Evolutionary conservation across 2,888 invertebrate species (phyloP), one percentile per base, ranked within the genome.

Genomic region (Melikaiella ostensackeni): DNA sequence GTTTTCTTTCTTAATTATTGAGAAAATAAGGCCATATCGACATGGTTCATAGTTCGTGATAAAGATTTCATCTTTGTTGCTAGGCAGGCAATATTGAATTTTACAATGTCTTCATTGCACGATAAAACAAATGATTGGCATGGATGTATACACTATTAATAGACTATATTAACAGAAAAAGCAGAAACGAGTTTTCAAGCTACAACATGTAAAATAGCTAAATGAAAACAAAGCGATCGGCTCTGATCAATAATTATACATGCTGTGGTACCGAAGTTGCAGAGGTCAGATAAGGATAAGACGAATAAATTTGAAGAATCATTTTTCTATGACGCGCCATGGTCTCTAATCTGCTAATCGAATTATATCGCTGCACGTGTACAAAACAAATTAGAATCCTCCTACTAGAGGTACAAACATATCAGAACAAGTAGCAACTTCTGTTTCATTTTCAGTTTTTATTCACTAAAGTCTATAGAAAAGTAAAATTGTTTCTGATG

Each of bases 341-440:
- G 19, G 42, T 46, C 42, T 46, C 62, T 75, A 61, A 75, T 75
- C 38, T 62, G 16, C 33, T 75, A 75, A 75, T 61, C 62, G 21
- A 75, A 75, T 75, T 75, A 35, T 75, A 33, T 59, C 38, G 19
- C 30, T n/a, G 62, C 42, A 46, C 62, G 42, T 46, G 27, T 24
- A 35, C 42, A 21, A 30, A 30, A 66, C 27, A 42, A 59, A 59
- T 59, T 59, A 59, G 11, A 59, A 59, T 59, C 57, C 24, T 59
- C 11, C 24, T 13, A 24, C 16, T 27, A 6, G 6, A 59, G 11
- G 21, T 21, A 13, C 16, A n/a, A n/a, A n/a, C n/a, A 13, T 27
- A 59, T 27, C 27, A 5, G 9, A 55, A 21, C 21, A 50, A 8
- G 50, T 50, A 46, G 16, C 16, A 2, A 46, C 1, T 50, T n/a